A percentile compares a stretch with the other conserved stretches of the same genome.
These are phyloP conservation scores for Martes martes DNA, from an alignment of 2,113 vertebrate genomes.

Conservation along the genomic window DNA sequence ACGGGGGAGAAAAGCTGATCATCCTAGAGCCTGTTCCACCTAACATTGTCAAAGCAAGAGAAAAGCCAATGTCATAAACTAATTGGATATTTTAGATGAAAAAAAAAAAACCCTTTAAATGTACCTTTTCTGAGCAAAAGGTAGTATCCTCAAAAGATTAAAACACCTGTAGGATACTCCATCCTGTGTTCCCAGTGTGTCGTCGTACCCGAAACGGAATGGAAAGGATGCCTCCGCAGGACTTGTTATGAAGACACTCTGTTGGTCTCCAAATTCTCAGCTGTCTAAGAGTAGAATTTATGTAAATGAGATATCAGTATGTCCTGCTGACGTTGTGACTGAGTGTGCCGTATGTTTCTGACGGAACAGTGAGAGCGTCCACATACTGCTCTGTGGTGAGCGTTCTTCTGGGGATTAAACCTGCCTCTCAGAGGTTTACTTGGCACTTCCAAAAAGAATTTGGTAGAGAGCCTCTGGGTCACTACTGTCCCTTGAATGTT, in stretches of 20 bases:
- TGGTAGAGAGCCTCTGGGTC: background rate
- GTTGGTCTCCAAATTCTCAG: background rate
- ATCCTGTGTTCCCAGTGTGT: background rate
- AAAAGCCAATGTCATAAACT: background rate
- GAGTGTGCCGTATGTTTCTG: background rate
- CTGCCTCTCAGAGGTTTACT: background rate
- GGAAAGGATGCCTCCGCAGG: background rate
- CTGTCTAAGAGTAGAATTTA: background rate
- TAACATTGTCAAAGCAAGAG: background rate
- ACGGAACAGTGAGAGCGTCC: background rate
- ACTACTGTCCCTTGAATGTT: background rate
- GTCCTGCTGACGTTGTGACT: background rate
- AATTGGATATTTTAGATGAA: background rate
- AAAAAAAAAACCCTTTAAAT: background rate
- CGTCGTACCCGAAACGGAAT: background rate
- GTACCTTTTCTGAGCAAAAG: background rate
- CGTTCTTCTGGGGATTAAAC: conserved; percentile 20
- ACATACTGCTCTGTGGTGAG: background rate
- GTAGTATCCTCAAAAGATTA: background rate
- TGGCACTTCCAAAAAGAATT: background rate
- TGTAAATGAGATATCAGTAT: background rate
- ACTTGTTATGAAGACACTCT: background rate
- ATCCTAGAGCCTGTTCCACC: background rate
- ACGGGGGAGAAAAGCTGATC: background rate
- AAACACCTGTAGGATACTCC: background rate